Conservation (phyloP, 2,888 invertebrate genomes). For the Zaprionus bogoriensis region DNA sequence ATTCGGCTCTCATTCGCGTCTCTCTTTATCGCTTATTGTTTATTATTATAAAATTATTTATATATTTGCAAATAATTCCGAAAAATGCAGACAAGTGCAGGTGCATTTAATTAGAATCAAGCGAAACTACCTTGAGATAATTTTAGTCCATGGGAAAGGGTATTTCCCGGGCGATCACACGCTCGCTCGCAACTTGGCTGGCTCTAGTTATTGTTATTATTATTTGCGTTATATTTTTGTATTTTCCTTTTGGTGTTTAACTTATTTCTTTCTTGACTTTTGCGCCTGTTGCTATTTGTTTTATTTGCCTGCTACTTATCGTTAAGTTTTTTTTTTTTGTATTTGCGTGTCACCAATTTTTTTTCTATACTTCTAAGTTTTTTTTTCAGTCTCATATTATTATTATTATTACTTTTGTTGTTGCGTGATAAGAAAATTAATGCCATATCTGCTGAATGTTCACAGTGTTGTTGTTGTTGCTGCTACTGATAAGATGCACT, state of each 20-base stretch:
- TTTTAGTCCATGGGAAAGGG: neutral
- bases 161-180: neutral
- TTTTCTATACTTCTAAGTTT: slow-evolving; percentile 2
- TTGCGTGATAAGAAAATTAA: slow-evolving; percentile 52
- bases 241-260: slow-evolving; percentile 10
- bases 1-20: slow-evolving; percentile 17
- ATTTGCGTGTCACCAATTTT: slow-evolving; percentile 27
- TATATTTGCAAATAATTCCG: neutral
- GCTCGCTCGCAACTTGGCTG: slow-evolving; percentile 14
- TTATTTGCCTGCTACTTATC: slow-evolving; percentile 43
- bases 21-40: slow-evolving; percentile 14
- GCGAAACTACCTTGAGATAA: neutral
- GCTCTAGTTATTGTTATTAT: slow-evolving; percentile 30
- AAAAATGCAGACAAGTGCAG: neutral
- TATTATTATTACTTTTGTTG: slow-evolving; percentile 13
- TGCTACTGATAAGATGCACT: slow-evolving; percentile 44
- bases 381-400: slow-evolving; percentile 24
- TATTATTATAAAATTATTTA: neutral
- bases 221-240: slow-evolving; percentile 26
- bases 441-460: slow-evolving; percentile 42
- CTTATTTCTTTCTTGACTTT: slow-evolving; percentile 1
- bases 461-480: neutral
- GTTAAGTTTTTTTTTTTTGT: slow-evolving; percentile 35
- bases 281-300: slow-evolving; percentile 17
- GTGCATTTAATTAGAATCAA: neutral